A percentile compares a stretch with the other conserved stretches of the same genome.
Evolutionary conservation across 2,888 invertebrate genomes (phyloP).

Genomic region (Lissocephala sabroskyi): DNA sequence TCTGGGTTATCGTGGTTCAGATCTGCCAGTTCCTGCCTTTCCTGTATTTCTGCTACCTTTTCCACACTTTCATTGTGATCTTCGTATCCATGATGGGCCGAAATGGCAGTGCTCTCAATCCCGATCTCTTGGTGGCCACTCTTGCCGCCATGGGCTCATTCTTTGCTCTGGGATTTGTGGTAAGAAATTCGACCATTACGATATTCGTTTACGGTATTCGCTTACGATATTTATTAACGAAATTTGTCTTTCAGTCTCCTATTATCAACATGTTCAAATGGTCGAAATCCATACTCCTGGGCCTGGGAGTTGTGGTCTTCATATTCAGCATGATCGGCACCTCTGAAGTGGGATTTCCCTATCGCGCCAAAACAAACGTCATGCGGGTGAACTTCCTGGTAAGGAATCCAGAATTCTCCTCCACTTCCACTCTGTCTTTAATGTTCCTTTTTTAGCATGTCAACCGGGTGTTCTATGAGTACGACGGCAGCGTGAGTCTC

Average conservation of each 20-base stretch:
- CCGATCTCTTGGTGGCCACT: slow-evolving; percentile 75
- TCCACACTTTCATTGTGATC: slow-evolving; percentile 72
- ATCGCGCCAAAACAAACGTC: slow-evolving; percentile 73
- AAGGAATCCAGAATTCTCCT: slow-evolving; percentile 21
- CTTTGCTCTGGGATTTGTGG: slow-evolving; percentile 68
- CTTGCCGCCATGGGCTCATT: slow-evolving; percentile 65
- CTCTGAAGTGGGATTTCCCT: slow-evolving; percentile 76
- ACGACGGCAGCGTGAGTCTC: slow-evolving; percentile 59
- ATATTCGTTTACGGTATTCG: no score
- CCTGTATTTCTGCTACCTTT: slow-evolving; percentile 73
- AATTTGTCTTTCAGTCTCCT: slow-evolving; percentile 53
- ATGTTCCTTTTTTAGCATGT: slow-evolving; percentile 70
- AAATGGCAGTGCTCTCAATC: slow-evolving; percentile 73
- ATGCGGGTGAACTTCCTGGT: slow-evolving; percentile 75
- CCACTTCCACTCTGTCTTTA: slow-evolving; percentile 5
- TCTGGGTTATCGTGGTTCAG: slow-evolving; percentile 62
- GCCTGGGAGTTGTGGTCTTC: slow-evolving; percentile 45
- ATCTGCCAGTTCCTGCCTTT: slow-evolving; percentile 71
- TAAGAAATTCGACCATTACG: slow-evolving; percentile 28
- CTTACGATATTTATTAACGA: no score
- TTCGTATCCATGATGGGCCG: slow-evolving; percentile 78
- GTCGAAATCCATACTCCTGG: slow-evolving; percentile 49
- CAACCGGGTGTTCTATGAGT: slow-evolving; percentile 72
- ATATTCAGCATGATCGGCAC: slow-evolving; percentile 66
- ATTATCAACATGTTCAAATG: slow-evolving; percentile 67